phyloP scores from a whole-genome alignment of 2,888 invertebrate species.

The Parelbella ahira region DNA sequence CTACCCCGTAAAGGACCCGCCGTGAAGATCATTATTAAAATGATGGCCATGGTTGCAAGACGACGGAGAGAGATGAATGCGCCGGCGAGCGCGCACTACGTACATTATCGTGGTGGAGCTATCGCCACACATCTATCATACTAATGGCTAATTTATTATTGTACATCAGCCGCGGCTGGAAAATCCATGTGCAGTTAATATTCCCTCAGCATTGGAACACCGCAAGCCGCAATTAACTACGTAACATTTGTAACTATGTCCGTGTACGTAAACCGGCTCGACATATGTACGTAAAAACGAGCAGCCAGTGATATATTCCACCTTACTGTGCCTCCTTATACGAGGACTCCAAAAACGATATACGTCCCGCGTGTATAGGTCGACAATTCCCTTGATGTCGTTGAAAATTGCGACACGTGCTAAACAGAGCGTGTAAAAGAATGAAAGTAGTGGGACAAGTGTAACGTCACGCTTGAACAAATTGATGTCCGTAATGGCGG shows the following conservation, averaged over 20 bases:
- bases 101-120: slow-evolving; percentile 24
- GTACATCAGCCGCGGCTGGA: slow-evolving; percentile 17
- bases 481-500: slow-evolving; percentile 61
- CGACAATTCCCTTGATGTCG: slow-evolving; percentile 17
- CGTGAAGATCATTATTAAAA: too few species aligned
- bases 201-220: neutral
- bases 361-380: slow-evolving; percentile 9
- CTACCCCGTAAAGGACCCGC: too few species aligned
- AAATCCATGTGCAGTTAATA: slow-evolving; percentile 12
- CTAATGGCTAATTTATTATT: slow-evolving; percentile 25
- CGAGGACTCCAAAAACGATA: too few species aligned
- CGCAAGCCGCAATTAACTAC: neutral
- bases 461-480: slow-evolving; percentile 47
- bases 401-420: slow-evolving; percentile 34
- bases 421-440: slow-evolving; percentile 45
- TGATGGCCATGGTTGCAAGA: too few species aligned
- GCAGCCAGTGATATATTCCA: too few species aligned
- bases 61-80: too few species aligned
- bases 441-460: slow-evolving; percentile 54
- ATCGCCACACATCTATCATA: slow-evolving; percentile 25
- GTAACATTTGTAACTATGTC: too few species aligned
- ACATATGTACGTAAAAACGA: too few species aligned
- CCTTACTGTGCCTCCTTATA: too few species aligned
- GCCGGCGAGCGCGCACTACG: slow-evolving; percentile 11
- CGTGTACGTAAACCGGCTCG: neutral